These are phyloP conservation scores for Phaenicophaeus curvirostris DNA, from an alignment of 2,797 vertebrate species.

Conservation along the genomic window DNA sequence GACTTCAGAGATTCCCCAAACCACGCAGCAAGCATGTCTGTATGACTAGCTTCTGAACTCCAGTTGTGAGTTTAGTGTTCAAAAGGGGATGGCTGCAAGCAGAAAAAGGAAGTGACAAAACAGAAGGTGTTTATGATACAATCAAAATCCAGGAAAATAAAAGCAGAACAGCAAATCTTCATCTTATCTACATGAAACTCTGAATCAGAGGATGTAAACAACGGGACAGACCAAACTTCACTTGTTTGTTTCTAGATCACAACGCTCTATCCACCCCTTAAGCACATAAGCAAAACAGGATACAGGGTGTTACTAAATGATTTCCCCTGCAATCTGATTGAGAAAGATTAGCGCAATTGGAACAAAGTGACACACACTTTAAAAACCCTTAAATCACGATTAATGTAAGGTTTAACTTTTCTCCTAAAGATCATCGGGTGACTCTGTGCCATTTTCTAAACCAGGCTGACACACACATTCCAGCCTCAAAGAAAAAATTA, in stretches of 20 bases:
- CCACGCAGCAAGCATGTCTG: neutral
- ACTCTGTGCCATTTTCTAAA: neutral
- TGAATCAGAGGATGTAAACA: conserved; percentile 60
- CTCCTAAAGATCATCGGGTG: neutral
- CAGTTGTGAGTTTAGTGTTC: neutral
- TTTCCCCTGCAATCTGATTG: conserved; percentile 66
- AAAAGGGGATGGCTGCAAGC: neutral
- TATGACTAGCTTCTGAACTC: neutral
- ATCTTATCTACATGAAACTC: conserved; percentile 35
- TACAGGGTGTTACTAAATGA: conserved; percentile 63
- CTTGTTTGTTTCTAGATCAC: conserved; percentile 42
- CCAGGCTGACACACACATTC: neutral
- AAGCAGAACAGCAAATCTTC: conserved; percentile 42
- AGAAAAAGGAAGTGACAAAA: conserved; percentile 41
- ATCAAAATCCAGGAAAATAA: conserved; percentile 39
- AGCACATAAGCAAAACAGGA: conserved; percentile 64
- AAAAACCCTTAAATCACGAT: conserved; percentile 38
- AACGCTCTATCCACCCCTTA: neutral
- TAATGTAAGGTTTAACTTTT: conserved; percentile 39
- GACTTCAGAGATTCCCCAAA: neutral
- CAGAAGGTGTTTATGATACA: conserved; percentile 35
- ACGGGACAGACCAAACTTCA: conserved; percentile 4
- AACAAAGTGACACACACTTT: conserved; percentile 23
- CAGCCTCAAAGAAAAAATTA: neutral
- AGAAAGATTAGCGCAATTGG: conserved; percentile 64